phyloP scores from a whole-genome alignment of 2,113 vertebrate genomes.

The Pholis gunnellus region DNA sequence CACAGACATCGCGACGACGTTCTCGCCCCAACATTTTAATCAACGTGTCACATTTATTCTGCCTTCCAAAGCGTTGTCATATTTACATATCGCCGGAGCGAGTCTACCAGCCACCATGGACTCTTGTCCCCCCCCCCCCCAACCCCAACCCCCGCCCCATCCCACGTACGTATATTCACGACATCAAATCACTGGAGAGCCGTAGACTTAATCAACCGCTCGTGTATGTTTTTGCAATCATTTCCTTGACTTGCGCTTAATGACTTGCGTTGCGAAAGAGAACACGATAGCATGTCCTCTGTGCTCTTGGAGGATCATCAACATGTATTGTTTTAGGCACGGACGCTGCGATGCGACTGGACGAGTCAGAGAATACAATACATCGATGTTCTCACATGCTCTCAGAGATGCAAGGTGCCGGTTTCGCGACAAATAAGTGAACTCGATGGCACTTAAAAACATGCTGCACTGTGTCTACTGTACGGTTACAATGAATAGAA shows the following conservation, averaged over 20 bases:
- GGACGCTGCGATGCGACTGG: neutral
- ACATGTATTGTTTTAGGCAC: neutral
- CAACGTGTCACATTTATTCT: constrained; percentile 74
- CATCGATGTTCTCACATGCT: neutral
- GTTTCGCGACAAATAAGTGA: neutral
- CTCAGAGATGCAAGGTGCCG: neutral
- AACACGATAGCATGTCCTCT: neutral
- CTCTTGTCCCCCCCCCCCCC: neutral
- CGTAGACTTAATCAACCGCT: constrained; percentile 33
- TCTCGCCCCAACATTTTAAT: constrained; percentile 77
- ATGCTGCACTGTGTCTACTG: neutral
- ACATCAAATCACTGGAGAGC: constrained; percentile 13
- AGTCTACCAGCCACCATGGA: constrained; percentile 35
- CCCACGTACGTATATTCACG: neutral
- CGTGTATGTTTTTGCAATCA: constrained; percentile 15
- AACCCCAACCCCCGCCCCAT: neutral
- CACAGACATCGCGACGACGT: constrained; percentile 59
- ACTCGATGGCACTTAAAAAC: neutral
- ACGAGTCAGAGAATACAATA: neutral
- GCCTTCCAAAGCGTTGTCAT: constrained; percentile 57
- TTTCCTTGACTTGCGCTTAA: constrained; percentile 16
- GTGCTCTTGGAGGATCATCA: neutral
- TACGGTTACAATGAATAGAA: neutral
- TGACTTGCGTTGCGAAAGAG: neutral
- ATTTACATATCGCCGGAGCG: constrained; percentile 69